Percentiles rank a stretch among this genome's conserved stretches.
These are phyloP conservation scores for Machimus atricapillus DNA, from an alignment of 2,888 invertebrate genomes.

Conservation along the genomic window DNA sequence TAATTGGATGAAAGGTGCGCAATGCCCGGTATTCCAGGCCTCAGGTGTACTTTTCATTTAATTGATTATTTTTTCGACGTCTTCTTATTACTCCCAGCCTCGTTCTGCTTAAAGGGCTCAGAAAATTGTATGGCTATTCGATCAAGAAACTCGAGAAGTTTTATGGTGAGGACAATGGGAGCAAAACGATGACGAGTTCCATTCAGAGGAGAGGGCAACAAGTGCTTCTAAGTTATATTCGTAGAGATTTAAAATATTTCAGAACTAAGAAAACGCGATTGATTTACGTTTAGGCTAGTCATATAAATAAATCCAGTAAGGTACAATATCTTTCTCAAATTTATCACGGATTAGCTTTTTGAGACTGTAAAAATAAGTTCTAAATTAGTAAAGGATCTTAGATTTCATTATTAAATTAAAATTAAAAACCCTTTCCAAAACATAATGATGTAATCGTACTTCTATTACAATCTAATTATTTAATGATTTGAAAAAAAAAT, in stretches of 20 bases:
- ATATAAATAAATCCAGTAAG: not conserved
- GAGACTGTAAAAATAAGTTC: too few species aligned
- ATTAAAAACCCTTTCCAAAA: too few species aligned
- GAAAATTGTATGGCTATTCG: not conserved
- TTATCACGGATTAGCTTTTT: too few species aligned
- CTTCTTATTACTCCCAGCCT: not conserved
- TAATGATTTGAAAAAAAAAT: too few species aligned
- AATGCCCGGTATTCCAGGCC: not conserved
- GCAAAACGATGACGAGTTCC: not conserved
- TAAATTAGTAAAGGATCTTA: too few species aligned
- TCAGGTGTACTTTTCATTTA: not conserved
- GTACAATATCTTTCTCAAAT: too few species aligned
- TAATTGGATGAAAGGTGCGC: conserved; percentile 4
- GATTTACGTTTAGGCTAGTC: not conserved
- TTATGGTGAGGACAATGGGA: not conserved
- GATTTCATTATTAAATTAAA: too few species aligned
- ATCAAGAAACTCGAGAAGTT: not conserved
- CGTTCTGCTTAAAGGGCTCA: not conserved
- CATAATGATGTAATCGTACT: too few species aligned
- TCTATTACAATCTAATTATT: too few species aligned
- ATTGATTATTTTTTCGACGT: not conserved
- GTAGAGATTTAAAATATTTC: not conserved
- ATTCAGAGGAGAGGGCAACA: not conserved
- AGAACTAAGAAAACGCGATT: not conserved
- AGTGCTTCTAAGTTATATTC: not conserved